phyloP scores from a whole-genome alignment of 1,140 invertebrate species.

The Diabrotica undecimpunctata region DNA sequence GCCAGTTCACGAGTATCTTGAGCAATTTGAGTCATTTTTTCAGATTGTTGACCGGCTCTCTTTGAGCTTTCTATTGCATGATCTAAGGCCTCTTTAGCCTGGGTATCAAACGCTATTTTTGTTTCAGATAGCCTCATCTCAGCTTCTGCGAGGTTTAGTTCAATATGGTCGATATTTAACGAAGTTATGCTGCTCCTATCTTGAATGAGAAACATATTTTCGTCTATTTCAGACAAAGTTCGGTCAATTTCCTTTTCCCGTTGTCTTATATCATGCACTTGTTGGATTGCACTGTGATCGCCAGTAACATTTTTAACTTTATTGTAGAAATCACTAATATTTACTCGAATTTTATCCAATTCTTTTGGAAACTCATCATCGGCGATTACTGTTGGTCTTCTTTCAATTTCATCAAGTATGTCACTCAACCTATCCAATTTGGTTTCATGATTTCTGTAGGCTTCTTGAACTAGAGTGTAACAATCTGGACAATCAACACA shows the following conservation, averaged over 20 bases:
- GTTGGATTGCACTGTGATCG: constrained; percentile 53
- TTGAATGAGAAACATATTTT: constrained; percentile 35
- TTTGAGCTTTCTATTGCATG: constrained; percentile 79
- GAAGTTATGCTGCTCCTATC: constrained; percentile 32
- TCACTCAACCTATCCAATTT: constrained; percentile 59
- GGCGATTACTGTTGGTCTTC: constrained; percentile 61
- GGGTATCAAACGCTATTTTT: constrained; percentile 71
- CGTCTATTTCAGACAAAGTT: constrained; percentile 39
- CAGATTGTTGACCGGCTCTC: constrained; percentile 85
- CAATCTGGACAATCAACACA: constrained; percentile 89
- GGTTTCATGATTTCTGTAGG: constrained; percentile 72
- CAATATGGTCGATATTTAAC: constrained; percentile 34
- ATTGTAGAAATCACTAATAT: constrained; percentile 55
- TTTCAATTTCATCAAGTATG: constrained; percentile 43
- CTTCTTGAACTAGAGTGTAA: constrained; percentile 88
- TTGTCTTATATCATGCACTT: constrained; percentile 56
- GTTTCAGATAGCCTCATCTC: constrained; percentile 55
- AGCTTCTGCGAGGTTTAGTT: constrained; percentile 30
- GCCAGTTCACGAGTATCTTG: constrained; percentile 77
- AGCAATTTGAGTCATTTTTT: constrained; percentile 87
- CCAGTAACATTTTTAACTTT: constrained; percentile 39
- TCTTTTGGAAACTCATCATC: constrained; percentile 67
- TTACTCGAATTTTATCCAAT: constrained; percentile 66
- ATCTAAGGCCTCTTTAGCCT: constrained; percentile 72
- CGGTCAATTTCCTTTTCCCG: constrained; percentile 55